Base-by-base conservation (phyloP, 2,797 vertebrate species). In the Masticophis lateralis region DNA sequence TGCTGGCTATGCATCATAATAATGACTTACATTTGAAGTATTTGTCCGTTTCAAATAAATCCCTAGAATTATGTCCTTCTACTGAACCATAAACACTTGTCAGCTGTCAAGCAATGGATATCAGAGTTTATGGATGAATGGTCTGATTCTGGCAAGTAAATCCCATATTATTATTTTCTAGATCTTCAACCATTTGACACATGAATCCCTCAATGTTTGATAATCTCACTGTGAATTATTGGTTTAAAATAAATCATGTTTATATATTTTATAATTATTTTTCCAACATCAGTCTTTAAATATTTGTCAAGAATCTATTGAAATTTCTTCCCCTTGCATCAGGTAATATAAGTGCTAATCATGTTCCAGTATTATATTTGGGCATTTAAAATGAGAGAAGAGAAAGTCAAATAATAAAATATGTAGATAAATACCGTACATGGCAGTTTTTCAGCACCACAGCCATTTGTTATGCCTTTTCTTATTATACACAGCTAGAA, bases 361-460 rank as follows among this genome's bases (percentile, higher is more conserved):
- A 32, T 5, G 86, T 88, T 8, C 7, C 1, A 51, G 0, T 11
- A 0, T 53, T 87, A 16, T 91, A 7, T 27, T n/a, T 7, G 3
- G 13, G 5, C 9, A 47, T 87, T 88, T 86, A 47, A 43, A 43
- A 43, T 87, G 53, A 69, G 25, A 20, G 5, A 22, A 47, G 74
- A 1, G 4, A 7, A 4, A 90, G 28, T 59, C 16, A 59, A 92
- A 92, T 60, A 83, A 22, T 47, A 74, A 79, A 92, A 83, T 89
- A 61, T 83, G 32, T n/a, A 83, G 28, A 83, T 83, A 90, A 59
- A 91, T 91, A 60, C 59, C 32, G 0, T 28, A 66, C 92, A 66
- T 63, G 86, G 94, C 14, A 90, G 59, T 87, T 94, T 94, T 96
- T 90, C 91, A 97, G 97, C 53, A 97, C 55, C 95, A 63, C 0